Evolutionary conservation across 2,113 vertebrate species (phyloP), one percentile per base, ranked within the genome.

Genomic region (Centrocercus urophasianus): DNA sequence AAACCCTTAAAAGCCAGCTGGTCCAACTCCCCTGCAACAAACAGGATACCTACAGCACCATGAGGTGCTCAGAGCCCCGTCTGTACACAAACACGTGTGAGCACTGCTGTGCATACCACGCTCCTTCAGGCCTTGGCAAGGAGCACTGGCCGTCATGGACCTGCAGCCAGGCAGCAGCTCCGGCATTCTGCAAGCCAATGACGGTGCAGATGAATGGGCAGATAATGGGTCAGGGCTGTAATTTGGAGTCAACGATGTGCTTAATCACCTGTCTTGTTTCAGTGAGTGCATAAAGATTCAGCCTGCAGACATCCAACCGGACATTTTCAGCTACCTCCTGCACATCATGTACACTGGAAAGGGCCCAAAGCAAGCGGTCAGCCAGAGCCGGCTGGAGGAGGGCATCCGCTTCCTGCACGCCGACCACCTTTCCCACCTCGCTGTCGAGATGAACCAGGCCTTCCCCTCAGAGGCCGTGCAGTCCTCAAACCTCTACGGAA

Each of bases 271-370:
- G 71, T 94, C 93, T 97, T 97, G 59, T 97, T 97, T 96, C 96
- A 99, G 99, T 8, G 99, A 99, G 92, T 99, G 99, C 93, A 99
- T 99, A 96, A 99, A 99, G 98, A 99, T 99, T 95, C 99, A 99
- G 96, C 99, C 99, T 74, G 98, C 98, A 5, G 99, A 99, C 97
- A 99, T 99, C 97, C 99, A 99, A 92, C 99, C 99, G 1, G 99
- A 99, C 82, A 98, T 99, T 94, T 99, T 99, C 97, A 99, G 99
- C 97, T 99, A 99, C 96, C 98, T 99, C 97, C 96, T 99, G 65
- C 99, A 99, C 96, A 98, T 99, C 93, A 99, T 99, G 99, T 99
- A 99, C 96, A 99, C 99, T 0, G 99, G 99, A 45, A 98, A 98
- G 87, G 98, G 99, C 80, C 99, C 99, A 19, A 99, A 99, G 84